Percentiles rank a stretch among this genome's conserved stretches.
These are phyloP conservation scores for Ectemnius lituratus DNA, from an alignment of 2,888 invertebrate species.

Conservation along the genomic window DNA sequence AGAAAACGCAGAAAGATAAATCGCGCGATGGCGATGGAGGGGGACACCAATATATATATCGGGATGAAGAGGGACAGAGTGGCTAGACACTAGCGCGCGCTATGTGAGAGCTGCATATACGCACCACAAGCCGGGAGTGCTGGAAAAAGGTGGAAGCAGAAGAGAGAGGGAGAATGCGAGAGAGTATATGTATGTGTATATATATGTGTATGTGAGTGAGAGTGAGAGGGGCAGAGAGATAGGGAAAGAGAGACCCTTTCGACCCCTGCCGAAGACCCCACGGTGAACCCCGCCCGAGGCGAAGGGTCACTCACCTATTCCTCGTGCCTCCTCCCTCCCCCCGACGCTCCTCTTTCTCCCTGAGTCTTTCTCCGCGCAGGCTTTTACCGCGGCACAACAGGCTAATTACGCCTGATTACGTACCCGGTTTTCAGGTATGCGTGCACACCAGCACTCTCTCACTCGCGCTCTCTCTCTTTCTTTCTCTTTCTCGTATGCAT, in stretches of 20 bases:
- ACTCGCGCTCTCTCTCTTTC: slow-evolving; percentile 35
- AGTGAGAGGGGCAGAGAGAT: slow-evolving; percentile 22
- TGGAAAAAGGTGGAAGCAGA: slow-evolving; percentile 17
- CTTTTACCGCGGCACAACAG: slow-evolving; percentile 65
- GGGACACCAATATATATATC: slow-evolving; percentile 49
- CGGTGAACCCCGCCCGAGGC: slow-evolving; percentile 70
- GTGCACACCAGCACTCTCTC: slow-evolving; percentile 25
- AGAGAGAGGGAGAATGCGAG: slow-evolving; percentile 10
- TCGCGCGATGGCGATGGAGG: slow-evolving; percentile 45
- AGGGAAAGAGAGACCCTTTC: slow-evolving; percentile 53
- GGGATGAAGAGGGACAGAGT: slow-evolving; percentile 54
- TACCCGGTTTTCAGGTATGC: slow-evolving; percentile 58
- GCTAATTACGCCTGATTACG: slow-evolving; percentile 71
- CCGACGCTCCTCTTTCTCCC: not conserved
- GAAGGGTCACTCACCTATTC: slow-evolving; percentile 72
- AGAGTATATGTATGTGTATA: not conserved
- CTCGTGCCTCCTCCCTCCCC: slow-evolving; percentile 14
- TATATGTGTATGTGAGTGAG: not conserved
- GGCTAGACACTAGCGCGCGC: slow-evolving; percentile 52
- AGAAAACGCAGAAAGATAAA: slow-evolving; percentile 58
- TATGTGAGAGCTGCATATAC: slow-evolving; percentile 14
- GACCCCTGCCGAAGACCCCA: slow-evolving; percentile 60
- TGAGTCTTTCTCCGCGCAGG: slow-evolving; percentile 48
- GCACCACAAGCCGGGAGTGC: not conserved
- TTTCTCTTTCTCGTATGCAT: slow-evolving; percentile 21